Base-by-base conservation (phyloP, 2,113 vertebrate genomes). In the Porphyrio hochstetteri region DNA sequence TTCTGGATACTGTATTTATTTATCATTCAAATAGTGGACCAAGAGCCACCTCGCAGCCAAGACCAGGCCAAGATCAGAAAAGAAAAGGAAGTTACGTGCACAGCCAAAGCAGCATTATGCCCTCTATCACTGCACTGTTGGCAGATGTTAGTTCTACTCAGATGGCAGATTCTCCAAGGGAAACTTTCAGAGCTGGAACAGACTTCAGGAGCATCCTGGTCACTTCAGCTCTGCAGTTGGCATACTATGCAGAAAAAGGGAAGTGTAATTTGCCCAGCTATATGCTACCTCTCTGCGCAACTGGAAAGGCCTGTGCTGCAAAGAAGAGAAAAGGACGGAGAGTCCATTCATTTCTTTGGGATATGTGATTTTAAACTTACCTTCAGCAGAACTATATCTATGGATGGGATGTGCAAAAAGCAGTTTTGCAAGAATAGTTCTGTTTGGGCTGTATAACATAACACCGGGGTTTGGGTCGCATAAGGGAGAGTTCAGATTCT, bases 201-300 rank as follows among this genome's bases (percentile, higher is more conserved):
- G 87, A 70, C 83, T 95, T 96, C 31, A 81, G 72, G 92, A 94
- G 18, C 46, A 78, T 61, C 56, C 69, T 70, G 80, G 25, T 42
- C 65, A 36, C 52, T 89, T 74, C 44, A 91, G 16, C 44, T 88
- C 35, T 88, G 68, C 77, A 89, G 40, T 52, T 89, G 83, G 24
- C 52, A 57, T 46, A 35, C 71, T 61, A n/a, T 91, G 36, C 18
- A 74, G 56, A 50, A 72, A 69, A 86, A 83, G 27, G 33, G 44
- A 91, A 81, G 55, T 7, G 0, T 80, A 61, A 67, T 69, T 94
- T 94, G 16, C 44, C 52, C 65, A 59, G 50, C 44, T 86, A 21
- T 57, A 40, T 72, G 90, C 67, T 53, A 71, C 17, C 28, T 78
- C 68, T 80, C 42, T 82, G 46, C 52, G 63, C 23, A 28, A 24